Evolutionary conservation across 92 coral and sea anemone species (phyloP).

Genomic region (Actinernus sp.): DNA sequence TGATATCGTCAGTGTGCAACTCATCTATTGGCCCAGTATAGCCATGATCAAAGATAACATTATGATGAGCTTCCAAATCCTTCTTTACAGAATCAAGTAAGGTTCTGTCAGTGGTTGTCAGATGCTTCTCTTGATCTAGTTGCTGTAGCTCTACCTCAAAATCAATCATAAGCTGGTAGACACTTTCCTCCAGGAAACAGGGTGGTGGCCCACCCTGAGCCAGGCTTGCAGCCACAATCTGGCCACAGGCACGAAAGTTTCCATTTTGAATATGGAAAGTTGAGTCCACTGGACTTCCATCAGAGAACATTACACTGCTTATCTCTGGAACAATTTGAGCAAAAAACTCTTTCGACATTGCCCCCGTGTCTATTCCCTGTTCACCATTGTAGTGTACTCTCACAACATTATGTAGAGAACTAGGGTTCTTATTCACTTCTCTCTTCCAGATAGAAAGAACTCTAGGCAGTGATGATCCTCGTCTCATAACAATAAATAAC

Average conservation of each 20-base stretch:
- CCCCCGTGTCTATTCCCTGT: slow-evolving; percentile 53
- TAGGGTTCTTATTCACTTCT: slow-evolving; percentile 33
- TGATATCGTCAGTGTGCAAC: slow-evolving; percentile 27
- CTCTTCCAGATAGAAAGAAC: slow-evolving; percentile 31
- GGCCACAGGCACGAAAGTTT: too few species aligned
- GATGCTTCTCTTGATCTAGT: neutral
- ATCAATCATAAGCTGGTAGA: too few species aligned
- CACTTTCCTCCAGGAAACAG: too few species aligned
- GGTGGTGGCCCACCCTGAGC: too few species aligned
- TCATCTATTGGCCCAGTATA: slow-evolving; percentile 2
- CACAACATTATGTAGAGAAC: slow-evolving; percentile 20
- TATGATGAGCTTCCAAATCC: neutral
- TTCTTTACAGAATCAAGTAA: neutral
- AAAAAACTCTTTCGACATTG: slow-evolving; percentile 58
- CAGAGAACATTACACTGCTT: slow-evolving; percentile 17
- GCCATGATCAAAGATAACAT: slow-evolving; percentile 8
- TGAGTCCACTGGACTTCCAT: slow-evolving; percentile 53
- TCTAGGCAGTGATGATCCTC: slow-evolving; percentile 43
- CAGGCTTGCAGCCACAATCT: too few species aligned
- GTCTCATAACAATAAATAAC: slow-evolving; percentile 42
- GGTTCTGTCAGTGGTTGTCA: slow-evolving; percentile 6
- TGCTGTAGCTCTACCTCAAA: slow-evolving; percentile 16
- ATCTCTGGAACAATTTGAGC: slow-evolving; percentile 30
- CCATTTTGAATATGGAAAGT: too few species aligned
- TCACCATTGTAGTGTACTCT: slow-evolving; percentile 48